A percentile compares a stretch with the other conserved stretches of the same genome.
phyloP scores from a whole-genome alignment of 2,888 invertebrate species.

The Mimachlamys varia region DNA sequence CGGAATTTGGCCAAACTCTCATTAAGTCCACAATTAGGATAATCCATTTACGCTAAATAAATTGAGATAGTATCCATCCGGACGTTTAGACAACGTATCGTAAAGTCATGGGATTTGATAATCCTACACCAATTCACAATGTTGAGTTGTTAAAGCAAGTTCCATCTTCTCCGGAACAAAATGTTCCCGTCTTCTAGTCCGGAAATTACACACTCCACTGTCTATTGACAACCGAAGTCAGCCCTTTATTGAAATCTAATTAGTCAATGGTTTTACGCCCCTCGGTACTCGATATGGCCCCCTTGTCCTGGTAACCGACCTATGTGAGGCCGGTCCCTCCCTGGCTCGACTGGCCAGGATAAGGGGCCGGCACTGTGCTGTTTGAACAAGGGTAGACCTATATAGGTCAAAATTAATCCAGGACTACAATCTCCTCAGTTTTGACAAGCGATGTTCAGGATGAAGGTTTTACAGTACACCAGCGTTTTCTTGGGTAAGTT shows the following conservation, averaged over 20 bases:
- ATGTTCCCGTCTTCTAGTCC: constrained; percentile 8
- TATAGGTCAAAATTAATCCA: constrained; percentile 29
- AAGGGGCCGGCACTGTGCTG: background rate
- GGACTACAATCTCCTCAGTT: background rate
- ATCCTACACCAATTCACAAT: constrained; percentile 14
- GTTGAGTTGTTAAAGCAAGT: constrained; percentile 20
- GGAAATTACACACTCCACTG: background rate
- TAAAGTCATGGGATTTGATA: background rate
- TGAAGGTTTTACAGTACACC: background rate
- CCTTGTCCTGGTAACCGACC: background rate
- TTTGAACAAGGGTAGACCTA: constrained; percentile 5
- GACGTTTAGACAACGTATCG: background rate
- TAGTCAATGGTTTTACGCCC: background rate
- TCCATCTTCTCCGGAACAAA: constrained; percentile 31
- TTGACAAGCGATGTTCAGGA: constrained; percentile 1
- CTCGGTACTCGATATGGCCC: constrained; percentile 6
- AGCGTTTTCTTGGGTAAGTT: background rate
- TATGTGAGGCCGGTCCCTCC: background rate
- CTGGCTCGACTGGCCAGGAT: background rate
- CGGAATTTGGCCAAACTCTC: constrained; percentile 22
- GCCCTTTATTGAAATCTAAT: constrained; percentile 34
- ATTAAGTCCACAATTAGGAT: constrained; percentile 28
- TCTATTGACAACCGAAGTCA: constrained; percentile 7
- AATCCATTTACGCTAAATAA: constrained; percentile 2
- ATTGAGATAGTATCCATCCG: constrained; percentile 26